Evolutionary conservation across 2,888 invertebrate species (phyloP).

Genomic region (Coelinius sp.): DNA sequence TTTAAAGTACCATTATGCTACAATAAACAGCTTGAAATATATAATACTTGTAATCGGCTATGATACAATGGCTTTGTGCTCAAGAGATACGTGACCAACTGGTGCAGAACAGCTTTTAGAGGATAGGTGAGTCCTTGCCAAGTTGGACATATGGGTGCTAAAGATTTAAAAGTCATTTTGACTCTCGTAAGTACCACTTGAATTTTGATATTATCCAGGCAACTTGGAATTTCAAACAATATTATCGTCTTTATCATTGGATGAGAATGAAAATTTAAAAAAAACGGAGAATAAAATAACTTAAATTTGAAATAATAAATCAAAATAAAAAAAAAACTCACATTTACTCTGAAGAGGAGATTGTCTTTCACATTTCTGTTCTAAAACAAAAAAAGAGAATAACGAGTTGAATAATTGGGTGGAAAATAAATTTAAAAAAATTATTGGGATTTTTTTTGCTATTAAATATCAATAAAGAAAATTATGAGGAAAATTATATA

Average conservation of each 20-base stretch:
- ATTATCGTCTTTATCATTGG: neutral
- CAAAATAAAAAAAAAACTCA: slow-evolving; percentile 57
- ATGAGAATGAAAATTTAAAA: slow-evolving; percentile 25
- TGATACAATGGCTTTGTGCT: slow-evolving; percentile 5
- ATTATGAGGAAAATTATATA: too few relatives aligned
- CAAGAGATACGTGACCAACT: slow-evolving; percentile 23
- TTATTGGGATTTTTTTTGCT: too few relatives aligned
- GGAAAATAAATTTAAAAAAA: too few relatives aligned
- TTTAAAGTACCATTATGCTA: slow-evolving; percentile 10
- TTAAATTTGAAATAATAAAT: slow-evolving; percentile 39
- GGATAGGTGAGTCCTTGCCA: neutral
- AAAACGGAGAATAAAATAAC: neutral
- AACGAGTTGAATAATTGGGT: too few relatives aligned
- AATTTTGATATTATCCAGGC: neutral
- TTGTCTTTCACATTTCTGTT: slow-evolving; percentile 56
- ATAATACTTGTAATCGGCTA: slow-evolving; percentile 12
- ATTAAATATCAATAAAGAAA: too few relatives aligned
- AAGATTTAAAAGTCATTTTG: slow-evolving; percentile 15
- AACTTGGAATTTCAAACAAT: neutral
- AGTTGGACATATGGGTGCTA: slow-evolving; percentile 10
- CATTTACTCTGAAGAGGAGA: slow-evolving; percentile 60
- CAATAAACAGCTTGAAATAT: slow-evolving; percentile 21
- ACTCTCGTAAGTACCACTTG: slow-evolving; percentile 12
- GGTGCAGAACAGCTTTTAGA: neutral
- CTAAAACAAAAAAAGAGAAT: slow-evolving; percentile 60